Base-by-base conservation (phyloP, 2,797 vertebrate genomes). In the Alauda arvensis region DNA sequence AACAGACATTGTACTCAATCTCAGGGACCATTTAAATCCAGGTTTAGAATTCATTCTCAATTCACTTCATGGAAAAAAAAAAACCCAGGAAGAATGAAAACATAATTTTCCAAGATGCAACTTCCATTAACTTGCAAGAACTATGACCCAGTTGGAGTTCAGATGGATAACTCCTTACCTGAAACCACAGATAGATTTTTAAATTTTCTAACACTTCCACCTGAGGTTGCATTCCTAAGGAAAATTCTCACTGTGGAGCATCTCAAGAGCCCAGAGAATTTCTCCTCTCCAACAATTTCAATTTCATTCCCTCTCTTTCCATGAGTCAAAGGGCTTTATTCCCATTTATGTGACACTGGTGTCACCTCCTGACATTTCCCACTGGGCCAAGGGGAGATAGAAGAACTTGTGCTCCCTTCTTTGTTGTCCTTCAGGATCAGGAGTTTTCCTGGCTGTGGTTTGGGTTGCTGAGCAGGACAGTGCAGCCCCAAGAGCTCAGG, bases 141-240 rank as follows among this genome's bases (percentile, higher is more conserved):
- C 74, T 62, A 10, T 66, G 53, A 87, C 67, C 57, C 68, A 89
- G 17, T 23, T 59, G n/a, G 71, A 77, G 48, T 72, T 79, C 74
- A 91, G 89, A 77, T 69, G 69, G 26, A 14, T 61, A 83, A 84
- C 80, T 94, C 57, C 89, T 85, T 85, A 89, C 70, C 75, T 70
- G n/a, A 77, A 85, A 45, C 55, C 49, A 90, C 26, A 31, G 37
- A 43, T 45, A 65, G 1, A 2, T 56, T 25, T 23, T 52, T 23
- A 39, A 72, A 69, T 28, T 28, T 70, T 24, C 39, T 59, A 60
- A 81, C 24, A 13, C 34, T 91, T 89, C 61, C n/a, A 62, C 63
- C 29, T 77, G 24, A 49, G 34, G 42, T 68, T 69, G 65, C 29
- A 63, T 68, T 55, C 52, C n/a, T 18, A 31, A 61, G 31, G 60